These are phyloP conservation scores for Plutomurus gul DNA, from an alignment of 1,140 invertebrate species.

Conservation along the genomic window DNA sequence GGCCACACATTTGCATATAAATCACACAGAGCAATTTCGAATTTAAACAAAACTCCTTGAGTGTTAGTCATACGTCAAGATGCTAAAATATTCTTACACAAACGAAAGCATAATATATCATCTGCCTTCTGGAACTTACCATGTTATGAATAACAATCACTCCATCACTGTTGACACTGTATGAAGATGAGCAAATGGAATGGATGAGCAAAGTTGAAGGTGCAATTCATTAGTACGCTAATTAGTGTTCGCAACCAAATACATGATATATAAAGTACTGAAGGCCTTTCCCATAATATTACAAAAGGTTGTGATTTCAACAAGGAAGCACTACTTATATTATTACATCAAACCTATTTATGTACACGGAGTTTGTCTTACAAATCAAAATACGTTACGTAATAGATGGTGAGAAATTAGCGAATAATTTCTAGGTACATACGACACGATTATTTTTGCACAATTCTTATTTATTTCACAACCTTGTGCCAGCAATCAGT, in stretches of 20 bases:
- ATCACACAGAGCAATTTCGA: no score
- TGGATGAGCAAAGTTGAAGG: background rate
- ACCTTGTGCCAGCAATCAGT: no score
- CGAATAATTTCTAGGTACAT: no score
- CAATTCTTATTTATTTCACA: no score
- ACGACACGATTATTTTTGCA: no score
- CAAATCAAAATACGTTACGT: background rate
- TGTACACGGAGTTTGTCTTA: background rate
- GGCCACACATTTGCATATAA: no score
- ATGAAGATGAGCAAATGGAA: background rate
- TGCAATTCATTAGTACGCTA: conserved; percentile 12
- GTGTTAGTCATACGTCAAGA: background rate
- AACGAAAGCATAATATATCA: background rate
- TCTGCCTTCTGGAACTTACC: background rate
- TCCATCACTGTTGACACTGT: background rate
- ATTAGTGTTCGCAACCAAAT: background rate
- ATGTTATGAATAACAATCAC: background rate
- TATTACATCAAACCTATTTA: background rate
- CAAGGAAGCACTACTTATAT: background rate
- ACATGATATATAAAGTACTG: background rate
- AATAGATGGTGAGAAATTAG: no score
- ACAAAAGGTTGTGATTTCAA: background rate
- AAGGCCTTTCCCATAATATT: background rate
- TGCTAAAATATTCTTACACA: background rate
- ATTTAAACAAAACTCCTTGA: background rate